Percentiles rank a stretch among this genome's conserved stretches.
Conservation (phyloP, 2,113 vertebrate genomes). For the Microtus pennsylvanicus region DNA sequence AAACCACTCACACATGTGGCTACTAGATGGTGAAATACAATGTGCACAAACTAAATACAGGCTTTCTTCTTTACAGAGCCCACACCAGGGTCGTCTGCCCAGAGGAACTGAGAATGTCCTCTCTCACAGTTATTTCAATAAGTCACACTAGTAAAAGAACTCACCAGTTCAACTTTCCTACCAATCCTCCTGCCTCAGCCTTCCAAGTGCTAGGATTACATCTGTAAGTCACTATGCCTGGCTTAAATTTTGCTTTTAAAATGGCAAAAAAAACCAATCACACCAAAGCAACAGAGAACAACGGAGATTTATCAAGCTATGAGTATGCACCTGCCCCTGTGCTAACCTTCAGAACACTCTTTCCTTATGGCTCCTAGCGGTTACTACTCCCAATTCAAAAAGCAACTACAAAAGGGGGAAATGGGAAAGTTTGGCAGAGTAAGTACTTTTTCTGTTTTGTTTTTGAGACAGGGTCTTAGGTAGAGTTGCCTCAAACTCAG, state of each 20-base stretch:
- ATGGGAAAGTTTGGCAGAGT: neutral
- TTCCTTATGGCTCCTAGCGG: neutral
- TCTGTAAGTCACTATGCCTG: neutral
- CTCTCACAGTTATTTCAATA: neutral
- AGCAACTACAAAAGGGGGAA: neutral
- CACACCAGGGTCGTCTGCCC: too few species aligned
- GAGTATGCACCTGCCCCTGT: neutral
- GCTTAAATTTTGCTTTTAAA: slow-evolving; percentile 2
- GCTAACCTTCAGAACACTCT: neutral
- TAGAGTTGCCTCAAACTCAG: neutral
- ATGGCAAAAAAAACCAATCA: neutral
- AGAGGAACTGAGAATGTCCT: neutral
- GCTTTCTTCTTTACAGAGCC: neutral
- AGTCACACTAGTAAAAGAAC: neutral
- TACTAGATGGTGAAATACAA: neutral
- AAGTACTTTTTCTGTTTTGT: neutral
- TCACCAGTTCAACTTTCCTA: neutral
- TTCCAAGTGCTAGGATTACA: neutral
- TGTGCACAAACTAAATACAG: neutral
- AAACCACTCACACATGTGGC: neutral
- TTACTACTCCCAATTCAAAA: neutral
- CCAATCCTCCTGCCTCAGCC: neutral
- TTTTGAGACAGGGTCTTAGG: neutral
- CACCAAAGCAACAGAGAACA: neutral
- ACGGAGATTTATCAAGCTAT: neutral